Evolutionary conservation across 2,797 vertebrate genomes (phyloP), one percentile per base, ranked within the genome.

Genomic region (Pachyuromys duprasi): DNA sequence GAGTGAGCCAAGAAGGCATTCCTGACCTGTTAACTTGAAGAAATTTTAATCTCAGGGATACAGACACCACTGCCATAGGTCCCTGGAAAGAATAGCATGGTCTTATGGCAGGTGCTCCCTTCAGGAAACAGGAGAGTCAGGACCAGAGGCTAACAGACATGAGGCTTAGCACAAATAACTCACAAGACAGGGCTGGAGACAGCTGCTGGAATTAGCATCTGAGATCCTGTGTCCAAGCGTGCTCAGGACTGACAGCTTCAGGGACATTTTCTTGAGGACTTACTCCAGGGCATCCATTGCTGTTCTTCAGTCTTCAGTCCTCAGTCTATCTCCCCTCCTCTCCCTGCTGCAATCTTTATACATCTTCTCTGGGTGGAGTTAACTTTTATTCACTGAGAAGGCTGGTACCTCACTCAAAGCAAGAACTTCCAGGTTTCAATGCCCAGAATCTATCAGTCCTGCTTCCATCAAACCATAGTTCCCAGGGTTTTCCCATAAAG

Each of bases 41-140:
- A 65, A 74, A 90, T 83, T 97, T 75, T 90, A 70, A 94, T 93
- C 39, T 92, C 49, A 90, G 88, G 72, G 80, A 39, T 63, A 24
- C 5, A 83, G 63, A 0, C 87, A 42, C 65, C 22, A 91, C 18
- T 62, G 94, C 55, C 31, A 42, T 83, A 17, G 0, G 0, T 83
- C 86, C 90, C 89, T 83, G 18, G 83, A 8, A 87, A 62, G 26
- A 91, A 95, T n/a, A 33, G 79, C 67, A 89, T 72, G 76, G 57
- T 76, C 75, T 86, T 36, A 4, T 17, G 45, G n/a, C 49, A 31
- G 15, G 26, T 87, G 53, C 3, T 42, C 15, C 36, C 55, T 74
- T 74, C 1, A 7, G 53, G 53, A 60, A 74, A 87, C 3, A 3
- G 63, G 62, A 92, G 42, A 39, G 24, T 81, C 28, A 12, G 57